These are phyloP conservation scores for Temnothorax ravouxi DNA, from an alignment of 2,888 invertebrate species.

Conservation along the genomic window DNA sequence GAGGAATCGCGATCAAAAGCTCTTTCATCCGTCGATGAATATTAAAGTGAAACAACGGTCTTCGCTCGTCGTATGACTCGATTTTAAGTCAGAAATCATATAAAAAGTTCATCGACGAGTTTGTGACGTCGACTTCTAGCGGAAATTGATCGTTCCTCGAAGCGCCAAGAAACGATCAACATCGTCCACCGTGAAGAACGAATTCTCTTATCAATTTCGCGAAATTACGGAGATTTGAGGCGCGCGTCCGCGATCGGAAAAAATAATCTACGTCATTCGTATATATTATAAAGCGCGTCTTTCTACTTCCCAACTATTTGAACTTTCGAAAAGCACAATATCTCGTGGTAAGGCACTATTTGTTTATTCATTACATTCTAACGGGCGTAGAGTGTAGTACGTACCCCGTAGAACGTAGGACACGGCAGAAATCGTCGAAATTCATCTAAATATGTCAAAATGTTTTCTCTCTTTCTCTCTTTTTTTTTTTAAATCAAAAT, in stretches of 20 bases:
- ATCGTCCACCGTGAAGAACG: neutral
- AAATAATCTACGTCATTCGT: constrained; percentile 3
- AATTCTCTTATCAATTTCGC: neutral
- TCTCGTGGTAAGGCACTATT: constrained; percentile 53
- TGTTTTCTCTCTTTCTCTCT: neutral
- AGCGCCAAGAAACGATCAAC: neutral
- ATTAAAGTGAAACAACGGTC: neutral
- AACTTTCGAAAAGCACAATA: constrained; percentile 48
- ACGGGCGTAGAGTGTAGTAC: neutral
- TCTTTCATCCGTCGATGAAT: constrained; percentile 14
- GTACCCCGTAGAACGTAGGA: constrained; percentile 9
- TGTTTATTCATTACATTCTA: constrained; percentile 40
- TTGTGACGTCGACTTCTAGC: neutral
- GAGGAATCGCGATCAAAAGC: constrained; percentile 26
- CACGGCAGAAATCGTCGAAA: constrained; percentile 35
- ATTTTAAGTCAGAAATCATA: constrained; percentile 8
- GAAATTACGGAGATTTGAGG: constrained; percentile 1
- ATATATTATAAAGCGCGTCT: constrained; percentile 3
- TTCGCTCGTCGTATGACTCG: neutral
- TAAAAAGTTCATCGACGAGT: constrained; percentile 18
- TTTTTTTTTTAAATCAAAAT: constrained; percentile 22
- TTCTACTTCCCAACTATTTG: constrained; percentile 27
- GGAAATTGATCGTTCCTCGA: neutral
- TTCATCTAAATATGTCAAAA: constrained; percentile 36
- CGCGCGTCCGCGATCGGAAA: neutral